Percentiles rank a stretch among this genome's conserved stretches.
phyloP scores from a whole-genome alignment of 2,888 invertebrate genomes.

The Biston betularia region DNA sequence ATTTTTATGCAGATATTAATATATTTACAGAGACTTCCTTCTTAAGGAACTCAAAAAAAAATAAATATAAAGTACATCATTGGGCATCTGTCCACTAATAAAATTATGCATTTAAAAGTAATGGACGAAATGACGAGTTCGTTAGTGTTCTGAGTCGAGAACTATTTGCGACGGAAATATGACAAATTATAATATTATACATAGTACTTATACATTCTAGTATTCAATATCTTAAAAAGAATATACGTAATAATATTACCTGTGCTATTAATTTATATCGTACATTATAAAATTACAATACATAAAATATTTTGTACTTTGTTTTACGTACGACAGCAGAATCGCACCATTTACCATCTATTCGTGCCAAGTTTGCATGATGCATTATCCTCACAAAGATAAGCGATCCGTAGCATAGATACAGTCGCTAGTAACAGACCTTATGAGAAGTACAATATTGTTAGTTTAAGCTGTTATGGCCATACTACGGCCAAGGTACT shows the following conservation, averaged over 20 bases:
- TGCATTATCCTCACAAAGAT: conserved; percentile 53
- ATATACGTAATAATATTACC: conserved; percentile 72
- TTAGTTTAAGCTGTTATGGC: conserved; percentile 59
- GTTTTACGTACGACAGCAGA: conserved; percentile 76
- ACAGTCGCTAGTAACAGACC: conserved; percentile 44
- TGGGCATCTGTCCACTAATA: conserved; percentile 80
- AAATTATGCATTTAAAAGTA: conserved; percentile 83
- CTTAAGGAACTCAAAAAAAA: conserved; percentile 75
- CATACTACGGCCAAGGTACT: conserved; percentile 13
- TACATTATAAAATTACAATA: conserved; percentile 83
- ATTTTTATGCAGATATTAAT: conserved; percentile 63
- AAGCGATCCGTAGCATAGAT: not conserved
- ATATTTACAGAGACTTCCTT: conserved; percentile 82
- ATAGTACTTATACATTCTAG: conserved; percentile 61
- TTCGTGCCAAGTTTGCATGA: conserved; percentile 57
- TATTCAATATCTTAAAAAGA: conserved; percentile 77
- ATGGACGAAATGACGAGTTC: conserved; percentile 86
- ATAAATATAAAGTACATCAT: conserved; percentile 75
- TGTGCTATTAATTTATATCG: conserved; percentile 81
- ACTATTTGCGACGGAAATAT: conserved; percentile 84
- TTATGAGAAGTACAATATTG: conserved; percentile 85
- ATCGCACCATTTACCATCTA: conserved; percentile 78
- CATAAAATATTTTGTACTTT: conserved; percentile 86
- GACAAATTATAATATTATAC: conserved; percentile 73
- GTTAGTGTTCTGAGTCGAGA: conserved; percentile 83